These are phyloP conservation scores for Arrhopalites spinosus DNA, from an alignment of 2,888 invertebrate genomes.

Conservation along the genomic window DNA sequence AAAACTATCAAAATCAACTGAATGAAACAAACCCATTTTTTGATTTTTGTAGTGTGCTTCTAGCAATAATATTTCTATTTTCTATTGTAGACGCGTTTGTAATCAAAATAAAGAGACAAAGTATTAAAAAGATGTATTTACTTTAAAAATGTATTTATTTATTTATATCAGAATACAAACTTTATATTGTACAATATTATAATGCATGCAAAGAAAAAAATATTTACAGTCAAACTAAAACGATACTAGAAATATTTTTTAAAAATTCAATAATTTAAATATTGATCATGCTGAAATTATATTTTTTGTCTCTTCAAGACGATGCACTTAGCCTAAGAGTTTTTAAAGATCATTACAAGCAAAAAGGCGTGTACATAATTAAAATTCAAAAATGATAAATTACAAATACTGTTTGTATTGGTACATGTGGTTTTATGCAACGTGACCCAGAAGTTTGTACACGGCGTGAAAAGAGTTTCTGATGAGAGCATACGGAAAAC, in stretches of 20 bases:
- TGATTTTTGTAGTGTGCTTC: neutral
- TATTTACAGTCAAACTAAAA: neutral
- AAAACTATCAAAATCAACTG: conserved; percentile 1
- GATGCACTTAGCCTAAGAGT: conserved; percentile 4
- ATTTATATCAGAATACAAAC: conserved; percentile 14
- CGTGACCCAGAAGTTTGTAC: conserved; percentile 70
- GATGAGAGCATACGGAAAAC: conserved; percentile 97
- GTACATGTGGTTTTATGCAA: neutral
- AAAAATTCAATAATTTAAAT: neutral
- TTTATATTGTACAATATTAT: neutral
- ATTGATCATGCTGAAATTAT: neutral
- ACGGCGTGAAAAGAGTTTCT: conserved; percentile 97
- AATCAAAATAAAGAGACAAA: too few relatives aligned
- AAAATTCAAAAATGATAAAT: conserved; percentile 33
- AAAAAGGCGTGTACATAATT: conserved; percentile 22
- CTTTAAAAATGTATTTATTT: neutral
- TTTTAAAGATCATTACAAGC: conserved; percentile 24
- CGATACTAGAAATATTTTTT: conserved; percentile 9
- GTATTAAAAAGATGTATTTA: too few relatives aligned
- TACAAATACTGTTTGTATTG: neutral
- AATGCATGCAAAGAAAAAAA: neutral
- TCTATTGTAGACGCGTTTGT: neutral
- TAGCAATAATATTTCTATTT: neutral
- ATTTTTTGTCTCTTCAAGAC: too few relatives aligned
- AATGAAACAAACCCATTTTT: neutral